Base-by-base conservation (phyloP, 2,113 vertebrate genomes). In the Podarcis raffonei region DNA sequence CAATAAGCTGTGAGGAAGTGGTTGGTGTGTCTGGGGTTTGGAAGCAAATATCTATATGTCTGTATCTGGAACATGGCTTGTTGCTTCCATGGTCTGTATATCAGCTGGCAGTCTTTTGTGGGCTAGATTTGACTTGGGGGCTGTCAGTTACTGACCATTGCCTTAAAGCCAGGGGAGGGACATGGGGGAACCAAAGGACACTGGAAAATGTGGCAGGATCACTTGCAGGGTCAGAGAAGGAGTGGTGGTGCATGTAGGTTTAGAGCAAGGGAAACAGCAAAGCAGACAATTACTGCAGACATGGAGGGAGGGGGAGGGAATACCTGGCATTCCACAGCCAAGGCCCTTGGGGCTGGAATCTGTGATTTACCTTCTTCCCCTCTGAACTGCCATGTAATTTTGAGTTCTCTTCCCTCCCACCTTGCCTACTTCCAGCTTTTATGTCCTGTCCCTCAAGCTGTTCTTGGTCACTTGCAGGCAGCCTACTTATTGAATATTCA, bases 301-400 rank as follows among this genome's bases (percentile, higher is more conserved):
- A 6, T 57, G 68, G 15, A 30, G 37, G 48, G n/a, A 65, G 18
- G 25, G 69, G 37, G 1, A 53, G 77, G 72, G 39, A 83, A 88
- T 83, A 83, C 81, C 81, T 68, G 72, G 23, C 81, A 83, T 88
- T 78, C 87, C 87, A 35, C 72, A 69, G 30, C 1, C 4, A 30
- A 32, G 37, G 8, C 39, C 79, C 72, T 62, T 39, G 22, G 62
- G 81, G 81, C 81, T 78, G 12, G 72, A 83, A 88, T 68, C n/a
- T 83, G 39, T 30, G 5, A 57, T 68, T 68, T 83, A 35, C 9
- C 62, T 77, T 68, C 22, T 75, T 65, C 53, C 37, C 30, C 77
- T 88, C 81, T 83, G 39, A 69, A 68, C 59, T 7, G 59, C 53
- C 13, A 2, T 68, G 75, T n/a, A 86, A 78, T 86, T 48, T 86